Base-by-base conservation (phyloP, 2,888 invertebrate genomes). In the Lacanobia oleracea region DNA sequence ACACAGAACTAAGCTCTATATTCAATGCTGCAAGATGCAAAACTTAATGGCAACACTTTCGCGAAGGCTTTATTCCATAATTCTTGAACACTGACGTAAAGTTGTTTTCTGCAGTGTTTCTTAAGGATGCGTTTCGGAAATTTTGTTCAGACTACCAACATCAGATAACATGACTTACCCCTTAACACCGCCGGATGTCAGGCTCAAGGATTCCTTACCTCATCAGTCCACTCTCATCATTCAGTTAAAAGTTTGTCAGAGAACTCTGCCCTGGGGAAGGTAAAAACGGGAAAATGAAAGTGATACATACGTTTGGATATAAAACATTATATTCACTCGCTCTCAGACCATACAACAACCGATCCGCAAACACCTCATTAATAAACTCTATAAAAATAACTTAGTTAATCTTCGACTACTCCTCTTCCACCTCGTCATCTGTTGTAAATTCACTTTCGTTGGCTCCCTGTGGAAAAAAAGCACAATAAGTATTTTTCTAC, bases 361-460 rank as follows among this genome's bases (percentile, higher is more conserved):
- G 85, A 90, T 90, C 87, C 87, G 85, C 89, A 88, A 91, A 90
- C 91, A 91, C 89, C 90, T 87, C 90, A 81, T 89, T 92, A 92
- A 95, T 95, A 95, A 94, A 94, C 93, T 94, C 93, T 95, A 95
- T 94, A 96, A 95, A 95, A 95, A 95, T 96, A 95, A 95, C 90
- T 94, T 94, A 94, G 85, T 84, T 87, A 89, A 91, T 90, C 85
- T 87, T 89, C 87, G 79, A 85, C 89, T 93, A 94, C 85, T 97
- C 96, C 83, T 97, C 97, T 84, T 97, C 97, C 60, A 96, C 97
- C 84, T 97, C 97, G 91, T 97, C 96, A 90, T 97, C 97, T 92
- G 97, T 97, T 87, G 97, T 97, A 87, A 97, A 97, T 90, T 97
- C 97, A 91, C 97, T 97, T 87, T 97, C 96, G 91, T 97, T 96